A percentile compares a stretch with the other conserved stretches of the same genome.
These are phyloP conservation scores for Lamellibrachia columna DNA, from an alignment of 2,888 invertebrate species.

Conservation along the genomic window DNA sequence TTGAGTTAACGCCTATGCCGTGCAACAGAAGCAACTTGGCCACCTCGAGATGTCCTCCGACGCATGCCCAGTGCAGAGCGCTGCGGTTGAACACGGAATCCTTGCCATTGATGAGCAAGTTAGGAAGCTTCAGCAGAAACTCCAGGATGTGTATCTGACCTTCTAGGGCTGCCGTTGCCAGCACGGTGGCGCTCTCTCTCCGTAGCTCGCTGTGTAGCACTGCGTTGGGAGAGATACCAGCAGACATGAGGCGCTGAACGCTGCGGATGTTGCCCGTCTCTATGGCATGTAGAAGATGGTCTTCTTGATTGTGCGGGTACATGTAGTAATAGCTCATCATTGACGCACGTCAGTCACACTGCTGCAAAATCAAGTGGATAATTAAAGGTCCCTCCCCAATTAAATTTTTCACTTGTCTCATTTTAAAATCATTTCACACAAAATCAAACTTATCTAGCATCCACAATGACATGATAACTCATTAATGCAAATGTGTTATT, in stretches of 20 bases:
- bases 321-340: conserved; percentile 16
- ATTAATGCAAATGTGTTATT: too few relatives aligned
- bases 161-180: conserved; percentile 46
- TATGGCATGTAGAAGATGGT: conserved; percentile 39
- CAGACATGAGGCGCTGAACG: conserved; percentile 44
- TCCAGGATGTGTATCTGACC: conserved; percentile 45
- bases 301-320: conserved; percentile 23
- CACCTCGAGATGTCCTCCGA: conserved; percentile 38
- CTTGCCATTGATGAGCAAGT: conserved; percentile 40
- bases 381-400: neutral
- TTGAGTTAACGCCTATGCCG: conserved; percentile 42
- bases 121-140: conserved; percentile 33
- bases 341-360: neutral
- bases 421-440: too few relatives aligned
- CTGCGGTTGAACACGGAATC: conserved; percentile 46
- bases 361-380: neutral
- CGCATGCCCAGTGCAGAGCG: conserved; percentile 52
- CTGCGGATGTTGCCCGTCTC: conserved; percentile 41
- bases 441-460: too few relatives aligned
- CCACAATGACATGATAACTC: too few relatives aligned
- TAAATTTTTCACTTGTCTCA: too few relatives aligned
- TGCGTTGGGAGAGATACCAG: conserved; percentile 46
- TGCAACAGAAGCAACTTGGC: conserved; percentile 35
- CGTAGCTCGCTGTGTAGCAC: conserved; percentile 44
- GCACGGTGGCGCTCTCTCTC: conserved; percentile 47